Conservation (phyloP, 2,797 vertebrate species). For the Trichosurus vulpecula region DNA sequence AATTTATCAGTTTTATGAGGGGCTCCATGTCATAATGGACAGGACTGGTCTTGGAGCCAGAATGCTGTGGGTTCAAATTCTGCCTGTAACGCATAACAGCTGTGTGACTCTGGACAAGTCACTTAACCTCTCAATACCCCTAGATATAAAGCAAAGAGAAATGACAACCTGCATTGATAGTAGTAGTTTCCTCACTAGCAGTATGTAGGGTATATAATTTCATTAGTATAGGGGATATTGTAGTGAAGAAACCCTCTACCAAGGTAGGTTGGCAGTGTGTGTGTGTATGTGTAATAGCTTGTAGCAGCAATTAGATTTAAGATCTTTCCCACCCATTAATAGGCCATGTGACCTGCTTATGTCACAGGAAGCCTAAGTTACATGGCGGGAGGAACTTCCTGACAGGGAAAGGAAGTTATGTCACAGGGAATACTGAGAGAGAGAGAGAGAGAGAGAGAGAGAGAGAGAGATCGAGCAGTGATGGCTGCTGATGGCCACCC, state of each 20-base stretch:
- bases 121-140: background rate
- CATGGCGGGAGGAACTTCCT: too few relatives aligned
- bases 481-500: too few relatives aligned
- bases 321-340: too few relatives aligned
- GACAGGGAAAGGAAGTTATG: too few relatives aligned
- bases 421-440: too few relatives aligned
- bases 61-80: background rate
- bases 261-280: background rate
- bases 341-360: too few relatives aligned
- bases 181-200: too few relatives aligned
- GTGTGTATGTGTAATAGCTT: too few relatives aligned
- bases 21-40: background rate
- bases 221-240: background rate
- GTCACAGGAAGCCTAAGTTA: too few relatives aligned
- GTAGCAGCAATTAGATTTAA: too few relatives aligned
- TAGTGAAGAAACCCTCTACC: background rate
- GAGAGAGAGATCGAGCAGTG: too few relatives aligned
- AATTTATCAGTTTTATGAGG: background rate
- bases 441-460: too few relatives aligned
- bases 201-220: background rate
- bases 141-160: background rate
- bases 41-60: background rate
- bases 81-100: background rate
- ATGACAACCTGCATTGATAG: background rate
- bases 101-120: background rate